phyloP scores from a whole-genome alignment of 2,888 invertebrate genomes.

The Melanchra persicariae region DNA sequence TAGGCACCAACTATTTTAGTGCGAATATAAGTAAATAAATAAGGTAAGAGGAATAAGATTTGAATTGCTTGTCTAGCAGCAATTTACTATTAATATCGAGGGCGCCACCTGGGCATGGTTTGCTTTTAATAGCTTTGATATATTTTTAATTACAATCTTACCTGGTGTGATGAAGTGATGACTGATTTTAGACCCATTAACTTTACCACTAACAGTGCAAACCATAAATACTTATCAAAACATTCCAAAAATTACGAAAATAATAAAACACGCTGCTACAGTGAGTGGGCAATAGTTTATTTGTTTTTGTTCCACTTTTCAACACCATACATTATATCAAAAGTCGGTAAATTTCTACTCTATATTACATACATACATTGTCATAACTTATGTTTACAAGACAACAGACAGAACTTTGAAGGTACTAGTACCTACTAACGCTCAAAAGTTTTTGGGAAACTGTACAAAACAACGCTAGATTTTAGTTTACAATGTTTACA shows the following conservation, averaged over 20 bases:
- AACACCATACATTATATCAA: slow-evolving; percentile 47
- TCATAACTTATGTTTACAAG: slow-evolving; percentile 11
- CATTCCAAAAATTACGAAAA: slow-evolving; percentile 5
- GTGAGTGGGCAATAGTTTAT: slow-evolving; percentile 47
- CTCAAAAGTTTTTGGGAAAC: slow-evolving; percentile 15
- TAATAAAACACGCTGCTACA: slow-evolving; percentile 34
- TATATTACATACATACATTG: slow-evolving; percentile 8
- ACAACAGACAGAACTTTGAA: background rate
- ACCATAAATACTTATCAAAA: background rate
- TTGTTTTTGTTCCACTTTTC: slow-evolving; percentile 40
- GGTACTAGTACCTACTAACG: background rate
- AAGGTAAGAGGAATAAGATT: background rate
- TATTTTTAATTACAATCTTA: background rate
- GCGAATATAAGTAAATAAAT: background rate
- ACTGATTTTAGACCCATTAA: background rate
- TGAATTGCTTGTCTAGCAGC: background rate
- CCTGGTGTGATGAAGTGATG: background rate
- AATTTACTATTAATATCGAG: background rate
- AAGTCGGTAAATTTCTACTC: slow-evolving; percentile 29
- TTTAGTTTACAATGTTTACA: slow-evolving; percentile 2
- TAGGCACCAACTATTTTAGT: slow-evolving; percentile 13
- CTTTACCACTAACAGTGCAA: background rate
- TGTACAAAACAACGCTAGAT: slow-evolving; percentile 8
- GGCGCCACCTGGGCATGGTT: background rate
- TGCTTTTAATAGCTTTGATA: background rate